These are phyloP conservation scores for Netelia fuscicornis DNA, from an alignment of 2,888 invertebrate genomes.

Conservation along the genomic window DNA sequence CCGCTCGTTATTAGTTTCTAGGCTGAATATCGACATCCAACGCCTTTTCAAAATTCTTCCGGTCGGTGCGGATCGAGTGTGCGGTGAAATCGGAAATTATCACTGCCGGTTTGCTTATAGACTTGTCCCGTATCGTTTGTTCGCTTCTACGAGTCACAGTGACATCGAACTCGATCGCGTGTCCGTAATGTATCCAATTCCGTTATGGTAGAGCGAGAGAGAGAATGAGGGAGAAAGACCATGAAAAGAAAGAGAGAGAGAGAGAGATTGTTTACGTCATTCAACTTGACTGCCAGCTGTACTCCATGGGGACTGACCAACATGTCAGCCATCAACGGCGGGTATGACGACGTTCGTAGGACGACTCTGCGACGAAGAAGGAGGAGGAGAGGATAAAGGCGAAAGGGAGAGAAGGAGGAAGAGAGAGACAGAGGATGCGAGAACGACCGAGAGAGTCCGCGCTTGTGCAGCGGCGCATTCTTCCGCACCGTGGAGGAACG, in stretches of 20 bases:
- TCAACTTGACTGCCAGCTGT: conserved; percentile 72
- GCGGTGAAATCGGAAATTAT: conserved; percentile 54
- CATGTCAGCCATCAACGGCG: conserved; percentile 67
- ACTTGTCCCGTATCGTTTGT: conserved; percentile 16
- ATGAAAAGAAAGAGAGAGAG: neutral
- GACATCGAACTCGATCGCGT: conserved; percentile 77
- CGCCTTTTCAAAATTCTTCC: conserved; percentile 66
- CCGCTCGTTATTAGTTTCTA: conserved; percentile 24
- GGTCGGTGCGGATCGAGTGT: conserved; percentile 40
- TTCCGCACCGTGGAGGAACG: conserved; percentile 59
- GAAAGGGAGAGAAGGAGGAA: conserved; percentile 16
- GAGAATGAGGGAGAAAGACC: conserved; percentile 25
- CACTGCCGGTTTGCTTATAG: conserved; percentile 13
- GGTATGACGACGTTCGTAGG: conserved; percentile 34
- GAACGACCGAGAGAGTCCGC: conserved; percentile 34
- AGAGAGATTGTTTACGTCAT: conserved; percentile 72
- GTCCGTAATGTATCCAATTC: conserved; percentile 77
- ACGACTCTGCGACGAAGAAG: conserved; percentile 28
- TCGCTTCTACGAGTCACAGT: conserved; percentile 50
- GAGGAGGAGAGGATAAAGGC: conserved; percentile 11
- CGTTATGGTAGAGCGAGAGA: conserved; percentile 70
- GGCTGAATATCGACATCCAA: conserved; percentile 64
- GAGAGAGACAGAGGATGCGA: conserved; percentile 1
- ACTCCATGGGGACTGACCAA: conserved; percentile 68
- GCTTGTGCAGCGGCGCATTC: conserved; percentile 52